Evolutionary conservation across 2,113 vertebrate species (phyloP).

Genomic region (Hucho hucho): DNA sequence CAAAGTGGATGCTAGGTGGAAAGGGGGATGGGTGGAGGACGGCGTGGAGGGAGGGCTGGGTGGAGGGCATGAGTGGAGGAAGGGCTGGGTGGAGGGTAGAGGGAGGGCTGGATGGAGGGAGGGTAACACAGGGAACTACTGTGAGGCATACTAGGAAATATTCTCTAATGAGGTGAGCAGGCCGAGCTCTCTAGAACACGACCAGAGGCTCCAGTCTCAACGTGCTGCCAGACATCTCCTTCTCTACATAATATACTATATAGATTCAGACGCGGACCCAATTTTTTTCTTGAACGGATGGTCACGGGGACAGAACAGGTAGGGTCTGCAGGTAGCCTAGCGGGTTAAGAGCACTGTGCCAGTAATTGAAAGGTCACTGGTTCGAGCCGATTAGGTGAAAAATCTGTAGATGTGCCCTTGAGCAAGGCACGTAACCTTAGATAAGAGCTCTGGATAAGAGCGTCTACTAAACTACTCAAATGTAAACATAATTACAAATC

Average conservation of each 20-base stretch:
- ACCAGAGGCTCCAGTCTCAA: background rate
- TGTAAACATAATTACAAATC: no score
- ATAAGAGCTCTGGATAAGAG: no score
- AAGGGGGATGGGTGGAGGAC: background rate
- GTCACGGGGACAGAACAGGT: background rate
- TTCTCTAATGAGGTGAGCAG: constrained; percentile 64
- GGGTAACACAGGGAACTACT: constrained; percentile 23
- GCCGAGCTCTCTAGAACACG: constrained; percentile 53
- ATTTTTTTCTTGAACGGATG: no score
- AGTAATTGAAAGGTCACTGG: no score
- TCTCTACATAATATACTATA: background rate
- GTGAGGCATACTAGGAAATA: constrained; percentile 60
- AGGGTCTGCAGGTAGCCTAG: background rate
- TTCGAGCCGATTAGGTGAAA: no score
- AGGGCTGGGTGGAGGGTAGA: constrained; percentile 16
- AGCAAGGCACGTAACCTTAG: no score
- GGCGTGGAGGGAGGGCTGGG: no score
- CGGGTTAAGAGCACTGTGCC: no score
- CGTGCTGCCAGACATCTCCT: background rate
- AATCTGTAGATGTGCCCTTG: no score
- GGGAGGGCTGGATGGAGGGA: constrained; percentile 8
- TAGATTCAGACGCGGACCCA: no score
- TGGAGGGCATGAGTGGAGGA: no score
- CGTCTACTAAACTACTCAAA: no score
- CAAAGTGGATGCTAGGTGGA: constrained; percentile 12